phyloP scores from a whole-genome alignment of 2,797 vertebrate genomes.

The Centroberyx gerrardi region DNA sequence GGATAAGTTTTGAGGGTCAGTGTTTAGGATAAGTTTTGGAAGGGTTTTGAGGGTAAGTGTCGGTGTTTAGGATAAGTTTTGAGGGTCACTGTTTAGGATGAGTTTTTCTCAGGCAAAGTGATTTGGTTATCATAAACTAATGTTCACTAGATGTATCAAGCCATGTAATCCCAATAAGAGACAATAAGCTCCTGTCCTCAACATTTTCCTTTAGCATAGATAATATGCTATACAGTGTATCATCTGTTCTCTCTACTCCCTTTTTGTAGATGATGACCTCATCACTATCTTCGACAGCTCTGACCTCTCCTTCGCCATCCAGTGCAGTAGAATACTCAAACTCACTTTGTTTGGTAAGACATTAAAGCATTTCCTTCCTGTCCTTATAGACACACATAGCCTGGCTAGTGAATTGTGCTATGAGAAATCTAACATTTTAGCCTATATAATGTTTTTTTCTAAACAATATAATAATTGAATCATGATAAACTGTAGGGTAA shows the following conservation, averaged over 20 bases:
- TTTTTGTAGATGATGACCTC: constrained; percentile 94
- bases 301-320: constrained; percentile 98
- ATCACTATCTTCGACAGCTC: constrained; percentile 99
- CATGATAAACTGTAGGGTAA: constrained; percentile 1
- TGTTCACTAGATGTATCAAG: background rate
- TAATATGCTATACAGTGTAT: background rate
- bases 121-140: background rate
- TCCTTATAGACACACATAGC: background rate
- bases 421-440: background rate
- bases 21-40: background rate
- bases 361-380: constrained; percentile 28
- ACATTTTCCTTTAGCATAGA: background rate
- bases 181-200: background rate
- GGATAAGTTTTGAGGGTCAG: too few relatives aligned
- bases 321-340: constrained; percentile 99
- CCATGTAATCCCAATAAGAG: background rate
- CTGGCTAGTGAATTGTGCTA: background rate
- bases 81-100: background rate
- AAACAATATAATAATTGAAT: background rate
- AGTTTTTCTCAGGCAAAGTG: background rate
- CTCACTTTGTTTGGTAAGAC: constrained; percentile 98
- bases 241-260: constrained; percentile 8
- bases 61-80: background rate
- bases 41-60: background rate
- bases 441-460: background rate